Evolutionary conservation across 2,113 vertebrate species (phyloP), one percentile per base, ranked within the genome.

Genomic region (Toxostoma redivivum): DNA sequence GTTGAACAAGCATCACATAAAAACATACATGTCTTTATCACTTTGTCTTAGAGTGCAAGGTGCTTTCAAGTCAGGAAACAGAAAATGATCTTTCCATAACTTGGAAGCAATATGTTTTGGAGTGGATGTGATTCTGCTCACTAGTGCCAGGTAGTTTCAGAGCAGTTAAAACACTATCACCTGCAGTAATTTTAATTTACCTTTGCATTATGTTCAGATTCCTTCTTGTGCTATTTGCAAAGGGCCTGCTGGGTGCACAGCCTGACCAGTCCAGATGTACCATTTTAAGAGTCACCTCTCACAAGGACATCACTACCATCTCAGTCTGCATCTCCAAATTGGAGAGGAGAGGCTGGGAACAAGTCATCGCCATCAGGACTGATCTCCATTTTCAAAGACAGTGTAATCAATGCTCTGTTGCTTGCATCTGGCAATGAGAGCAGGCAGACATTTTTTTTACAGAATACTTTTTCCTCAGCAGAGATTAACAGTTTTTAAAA

Each of bases 401-500:
- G 4, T 40, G 30, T 23, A 35, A 51, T 24, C 54, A 77, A 24
- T 47, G 35, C 7, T 31, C 51, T 9, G 7, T 27, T 28, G 33
- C 12, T 1, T 33, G 14, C 71, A 45, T 61, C 23, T 54, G 23
- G 50, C 58, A 69, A 44, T 12, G 15, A 73, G 7, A 66, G 30
- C 33, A 58, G 47, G 38, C 13, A 70, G 56, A 60, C 9, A 6
- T 27, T 31, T 76, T 81, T 81, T 87, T 81, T 53, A 5, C 28
- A 61, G 51, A 86, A 62, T 16, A n/a, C 21, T 86, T 70, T 79
- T 77, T 60, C 38, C 40, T 56, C 9, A 5, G 21, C 47, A 89
- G 58, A 96, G 70, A 67, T 87, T 24, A 69, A 70, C 50, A 21
- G 1, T 51, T 92, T 88, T 64, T n/a, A 70, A 91, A 95, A 92